A percentile compares a stretch with the other conserved stretches of the same genome.
phyloP scores from a whole-genome alignment of 1,140 invertebrate species.

The Drosophila oshimai region DNA sequence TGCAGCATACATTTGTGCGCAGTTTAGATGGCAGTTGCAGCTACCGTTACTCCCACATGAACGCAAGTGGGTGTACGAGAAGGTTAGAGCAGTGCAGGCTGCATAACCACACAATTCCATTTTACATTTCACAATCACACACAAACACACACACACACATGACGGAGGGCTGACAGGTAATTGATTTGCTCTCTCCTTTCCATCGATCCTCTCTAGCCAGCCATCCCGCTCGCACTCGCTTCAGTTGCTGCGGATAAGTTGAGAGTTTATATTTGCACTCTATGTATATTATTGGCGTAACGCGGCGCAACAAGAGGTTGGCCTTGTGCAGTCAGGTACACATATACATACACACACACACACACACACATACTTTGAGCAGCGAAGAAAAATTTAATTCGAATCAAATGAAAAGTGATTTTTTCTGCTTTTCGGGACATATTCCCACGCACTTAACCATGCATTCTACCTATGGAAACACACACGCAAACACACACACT shows the following conservation, averaged over 20 bases:
- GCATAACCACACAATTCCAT: conserved; percentile 21
- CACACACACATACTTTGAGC: conserved; percentile 1
- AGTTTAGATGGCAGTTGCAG: conserved; percentile 16
- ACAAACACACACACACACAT: conserved; percentile 1
- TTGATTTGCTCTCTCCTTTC: conserved; percentile 36
- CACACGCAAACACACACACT: conserved; percentile 4
- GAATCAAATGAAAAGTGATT: conserved; percentile 39
- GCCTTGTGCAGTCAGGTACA: conserved; percentile 58
- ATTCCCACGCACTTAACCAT: conserved; percentile 29
- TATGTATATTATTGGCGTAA: conserved; percentile 41
- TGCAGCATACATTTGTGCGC: conserved; percentile 45
- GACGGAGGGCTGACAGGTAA: conserved; percentile 31
- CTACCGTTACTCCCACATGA: conserved; percentile 6
- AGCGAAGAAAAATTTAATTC: conserved; percentile 29
- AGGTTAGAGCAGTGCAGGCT: conserved; percentile 5
- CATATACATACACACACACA: conserved; percentile 32
- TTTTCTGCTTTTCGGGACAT: conserved; percentile 29
- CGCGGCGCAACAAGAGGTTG: conserved; percentile 77
- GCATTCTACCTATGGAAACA: not conserved
- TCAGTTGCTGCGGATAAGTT: conserved; percentile 29
- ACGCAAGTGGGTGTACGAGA: not conserved
- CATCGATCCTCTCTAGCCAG: not conserved
- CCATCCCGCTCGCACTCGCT: conserved; percentile 2
- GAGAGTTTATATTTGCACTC: conserved; percentile 47
- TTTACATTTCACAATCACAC: conserved; percentile 36